Percentiles rank a stretch among this genome's conserved stretches.
phyloP scores from a whole-genome alignment of 2,797 vertebrate species.

The Trachurus trachurus region DNA sequence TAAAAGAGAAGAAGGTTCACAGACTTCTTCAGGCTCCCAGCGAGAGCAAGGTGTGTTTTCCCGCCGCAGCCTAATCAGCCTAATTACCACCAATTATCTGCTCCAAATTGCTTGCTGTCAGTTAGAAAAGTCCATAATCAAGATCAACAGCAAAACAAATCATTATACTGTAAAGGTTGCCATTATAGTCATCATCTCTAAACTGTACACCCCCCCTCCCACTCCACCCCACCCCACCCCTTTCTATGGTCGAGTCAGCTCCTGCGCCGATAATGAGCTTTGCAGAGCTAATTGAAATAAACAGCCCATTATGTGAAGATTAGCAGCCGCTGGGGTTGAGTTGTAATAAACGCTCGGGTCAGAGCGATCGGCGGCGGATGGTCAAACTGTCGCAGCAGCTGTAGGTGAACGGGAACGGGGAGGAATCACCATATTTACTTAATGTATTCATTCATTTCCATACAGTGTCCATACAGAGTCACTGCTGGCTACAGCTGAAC shows the following conservation, averaged over 20 bases:
- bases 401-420: not conserved
- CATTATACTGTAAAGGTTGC: constrained; percentile 60
- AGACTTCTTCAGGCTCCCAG: constrained; percentile 21
- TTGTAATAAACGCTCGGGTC: constrained; percentile 24
- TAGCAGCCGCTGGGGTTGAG: constrained; percentile 24
- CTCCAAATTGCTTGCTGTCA: constrained; percentile 74
- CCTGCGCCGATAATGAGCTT: constrained; percentile 58
- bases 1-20: constrained; percentile 23
- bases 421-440: not conserved
- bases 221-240: not conserved
- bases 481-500: too few relatives aligned
- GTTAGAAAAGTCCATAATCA: constrained; percentile 70
- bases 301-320: constrained; percentile 63
- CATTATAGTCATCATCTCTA: constrained; percentile 56
- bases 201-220: constrained; percentile 19
- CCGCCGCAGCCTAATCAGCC: constrained; percentile 65
- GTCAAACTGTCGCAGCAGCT: not conserved
- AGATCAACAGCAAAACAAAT: constrained; percentile 71
- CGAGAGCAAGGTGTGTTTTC: constrained; percentile 51
- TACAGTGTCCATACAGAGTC: too few relatives aligned
- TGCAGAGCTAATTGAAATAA: constrained; percentile 75
- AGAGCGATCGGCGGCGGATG: not conserved
- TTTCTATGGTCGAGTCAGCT: constrained; percentile 45
- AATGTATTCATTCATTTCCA: not conserved
- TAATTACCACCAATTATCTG: constrained; percentile 78